phyloP scores from a whole-genome alignment of 2,888 invertebrate species.

The Conus canariensis region DNA sequence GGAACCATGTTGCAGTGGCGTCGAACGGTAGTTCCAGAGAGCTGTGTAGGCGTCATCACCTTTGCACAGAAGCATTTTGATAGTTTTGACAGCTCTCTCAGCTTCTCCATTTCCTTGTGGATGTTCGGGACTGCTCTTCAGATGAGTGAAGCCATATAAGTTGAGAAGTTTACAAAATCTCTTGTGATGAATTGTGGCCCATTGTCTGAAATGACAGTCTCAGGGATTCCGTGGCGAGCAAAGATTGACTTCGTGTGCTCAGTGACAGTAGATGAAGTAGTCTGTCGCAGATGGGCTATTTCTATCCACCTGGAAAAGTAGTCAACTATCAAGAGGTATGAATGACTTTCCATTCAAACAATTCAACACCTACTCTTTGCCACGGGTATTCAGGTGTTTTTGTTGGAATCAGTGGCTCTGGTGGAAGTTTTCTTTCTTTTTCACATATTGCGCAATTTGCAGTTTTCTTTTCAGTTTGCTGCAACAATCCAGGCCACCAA shows the following conservation, averaged over 20 bases:
- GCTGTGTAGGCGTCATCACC: neutral
- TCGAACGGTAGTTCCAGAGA: neutral
- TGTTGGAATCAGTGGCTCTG: slow-evolving; percentile 14
- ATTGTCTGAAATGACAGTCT: neutral
- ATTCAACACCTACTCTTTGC: neutral
- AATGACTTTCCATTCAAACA: slow-evolving; percentile 6
- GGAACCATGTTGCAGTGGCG: neutral
- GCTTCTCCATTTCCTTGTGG: slow-evolving; percentile 15
- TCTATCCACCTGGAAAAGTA: slow-evolving; percentile 25
- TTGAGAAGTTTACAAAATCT: neutral
- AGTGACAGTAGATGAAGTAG: neutral
- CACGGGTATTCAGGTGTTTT: neutral
- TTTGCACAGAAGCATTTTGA: neutral
- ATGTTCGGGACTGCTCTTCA: neutral
- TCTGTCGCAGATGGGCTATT: slow-evolving; percentile 9
- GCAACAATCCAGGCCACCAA: neutral
- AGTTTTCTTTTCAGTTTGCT: neutral
- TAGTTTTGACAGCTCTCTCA: neutral
- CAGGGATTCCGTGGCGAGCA: neutral
- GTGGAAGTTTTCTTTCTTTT: neutral
- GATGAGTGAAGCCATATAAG: neutral
- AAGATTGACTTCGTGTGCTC: neutral
- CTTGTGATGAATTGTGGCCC: neutral
- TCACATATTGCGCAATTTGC: neutral
- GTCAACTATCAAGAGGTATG: slow-evolving; percentile 16